These are phyloP conservation scores for Phengaris arion DNA, from an alignment of 2,888 invertebrate genomes.

Conservation along the genomic window DNA sequence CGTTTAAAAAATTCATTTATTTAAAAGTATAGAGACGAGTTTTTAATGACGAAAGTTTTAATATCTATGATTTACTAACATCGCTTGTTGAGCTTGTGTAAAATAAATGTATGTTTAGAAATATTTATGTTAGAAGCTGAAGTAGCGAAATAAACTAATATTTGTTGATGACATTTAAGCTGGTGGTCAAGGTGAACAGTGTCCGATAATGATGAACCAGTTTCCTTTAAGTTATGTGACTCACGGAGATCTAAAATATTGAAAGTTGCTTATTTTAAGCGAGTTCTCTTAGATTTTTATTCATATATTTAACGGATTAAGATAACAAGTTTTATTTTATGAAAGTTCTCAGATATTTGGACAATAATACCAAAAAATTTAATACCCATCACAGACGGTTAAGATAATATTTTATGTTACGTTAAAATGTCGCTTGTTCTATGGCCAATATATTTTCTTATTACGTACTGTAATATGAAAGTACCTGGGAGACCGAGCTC, in stretches of 20 bases:
- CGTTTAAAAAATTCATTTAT: too few species aligned
- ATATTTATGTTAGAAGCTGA: neutral
- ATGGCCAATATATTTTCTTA: too few species aligned
- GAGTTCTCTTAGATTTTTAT: neutral
- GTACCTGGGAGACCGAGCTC: too few species aligned
- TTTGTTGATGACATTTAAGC: constrained; percentile 34
- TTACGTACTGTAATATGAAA: too few species aligned
- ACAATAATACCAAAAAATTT: too few species aligned
- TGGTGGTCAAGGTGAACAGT: constrained; percentile 18
- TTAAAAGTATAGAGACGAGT: too few species aligned
- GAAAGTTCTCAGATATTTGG: too few species aligned
- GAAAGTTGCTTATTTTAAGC: neutral
- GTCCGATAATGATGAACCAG: constrained; percentile 17
- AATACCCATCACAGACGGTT: too few species aligned
- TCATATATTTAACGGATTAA: neutral
- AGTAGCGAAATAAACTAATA: constrained; percentile 26
- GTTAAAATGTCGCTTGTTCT: too few species aligned
- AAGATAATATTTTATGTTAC: too few species aligned
- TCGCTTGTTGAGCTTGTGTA: neutral
- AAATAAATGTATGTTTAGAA: neutral
- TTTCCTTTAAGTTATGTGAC: constrained; percentile 18
- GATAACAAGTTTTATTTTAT: too few species aligned
- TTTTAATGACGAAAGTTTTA: too few species aligned
- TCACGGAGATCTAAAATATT: constrained; percentile 15
- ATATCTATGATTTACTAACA: neutral